These are phyloP conservation scores for Steatornis caripensis DNA, from an alignment of 2,113 vertebrate species.

Conservation along the genomic window DNA sequence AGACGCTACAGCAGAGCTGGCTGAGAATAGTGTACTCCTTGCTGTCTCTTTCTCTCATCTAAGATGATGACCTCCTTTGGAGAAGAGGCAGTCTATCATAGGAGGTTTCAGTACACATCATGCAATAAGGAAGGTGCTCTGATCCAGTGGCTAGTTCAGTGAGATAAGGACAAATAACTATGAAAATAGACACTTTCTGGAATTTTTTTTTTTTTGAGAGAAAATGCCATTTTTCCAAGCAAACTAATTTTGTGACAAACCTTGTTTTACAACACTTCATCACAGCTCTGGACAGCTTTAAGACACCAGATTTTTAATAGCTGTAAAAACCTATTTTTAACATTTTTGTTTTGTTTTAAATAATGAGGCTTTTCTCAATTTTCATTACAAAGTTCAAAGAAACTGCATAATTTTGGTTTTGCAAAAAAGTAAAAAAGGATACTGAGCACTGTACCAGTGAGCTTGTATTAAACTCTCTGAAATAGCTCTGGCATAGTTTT, in stretches of 20 bases:
- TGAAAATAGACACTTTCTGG: background rate
- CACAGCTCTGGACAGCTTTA: background rate
- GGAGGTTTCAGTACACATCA: background rate
- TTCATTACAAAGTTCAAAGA: background rate
- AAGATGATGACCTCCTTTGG: background rate
- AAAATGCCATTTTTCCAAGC: background rate
- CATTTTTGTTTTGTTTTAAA: background rate
- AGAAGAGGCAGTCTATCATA: background rate
- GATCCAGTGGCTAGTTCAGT: too few relatives aligned
- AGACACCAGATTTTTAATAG: background rate
- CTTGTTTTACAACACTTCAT: background rate
- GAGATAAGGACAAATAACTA: background rate
- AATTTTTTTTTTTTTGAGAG: background rate
- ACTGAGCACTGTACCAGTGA: background rate
- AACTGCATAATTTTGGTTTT: background rate
- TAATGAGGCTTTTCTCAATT: background rate
- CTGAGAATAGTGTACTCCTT: background rate
- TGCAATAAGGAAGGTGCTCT: background rate
- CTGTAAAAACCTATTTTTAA: background rate
- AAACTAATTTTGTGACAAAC: background rate
- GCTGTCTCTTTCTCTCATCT: background rate
- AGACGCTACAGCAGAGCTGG: background rate
- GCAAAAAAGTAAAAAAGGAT: background rate
- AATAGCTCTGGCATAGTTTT: background rate
- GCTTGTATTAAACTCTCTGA: background rate